These are phyloP conservation scores for Struthidea cinerea DNA, from an alignment of 2,113 vertebrate genomes.

Conservation along the genomic window DNA sequence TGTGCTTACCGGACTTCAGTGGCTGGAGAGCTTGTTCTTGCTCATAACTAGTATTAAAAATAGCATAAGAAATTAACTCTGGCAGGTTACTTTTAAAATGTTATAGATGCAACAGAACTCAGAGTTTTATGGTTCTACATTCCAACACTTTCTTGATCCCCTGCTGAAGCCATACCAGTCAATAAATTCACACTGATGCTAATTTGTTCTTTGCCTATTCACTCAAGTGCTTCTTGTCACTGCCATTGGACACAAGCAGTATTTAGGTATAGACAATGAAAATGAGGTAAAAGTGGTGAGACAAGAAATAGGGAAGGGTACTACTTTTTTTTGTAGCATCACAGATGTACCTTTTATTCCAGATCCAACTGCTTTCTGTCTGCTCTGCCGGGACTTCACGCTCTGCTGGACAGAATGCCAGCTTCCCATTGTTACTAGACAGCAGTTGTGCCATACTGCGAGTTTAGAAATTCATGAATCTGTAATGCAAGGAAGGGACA, in stretches of 20 bases:
- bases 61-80: background rate
- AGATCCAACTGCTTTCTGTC: background rate
- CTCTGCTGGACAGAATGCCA: background rate
- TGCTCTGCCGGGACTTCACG: background rate
- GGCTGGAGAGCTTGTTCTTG: background rate
- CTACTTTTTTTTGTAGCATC: background rate
- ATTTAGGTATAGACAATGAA: background rate
- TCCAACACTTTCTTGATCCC: background rate
- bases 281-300: background rate
- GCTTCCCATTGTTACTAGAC: background rate
- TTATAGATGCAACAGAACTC: background rate
- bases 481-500: background rate
- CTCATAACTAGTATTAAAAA: background rate
- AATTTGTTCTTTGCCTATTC: background rate
- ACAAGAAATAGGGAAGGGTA: background rate
- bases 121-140: background rate
- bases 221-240: background rate
- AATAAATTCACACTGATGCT: background rate
- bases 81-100: background rate
- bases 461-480: constrained; percentile 6
- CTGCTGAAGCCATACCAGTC: background rate
- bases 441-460: background rate
- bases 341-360: background rate
- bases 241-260: background rate
- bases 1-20: background rate